Base-by-base conservation (phyloP, 2,888 invertebrate genomes). In the Drosophila flavopinicola region DNA sequence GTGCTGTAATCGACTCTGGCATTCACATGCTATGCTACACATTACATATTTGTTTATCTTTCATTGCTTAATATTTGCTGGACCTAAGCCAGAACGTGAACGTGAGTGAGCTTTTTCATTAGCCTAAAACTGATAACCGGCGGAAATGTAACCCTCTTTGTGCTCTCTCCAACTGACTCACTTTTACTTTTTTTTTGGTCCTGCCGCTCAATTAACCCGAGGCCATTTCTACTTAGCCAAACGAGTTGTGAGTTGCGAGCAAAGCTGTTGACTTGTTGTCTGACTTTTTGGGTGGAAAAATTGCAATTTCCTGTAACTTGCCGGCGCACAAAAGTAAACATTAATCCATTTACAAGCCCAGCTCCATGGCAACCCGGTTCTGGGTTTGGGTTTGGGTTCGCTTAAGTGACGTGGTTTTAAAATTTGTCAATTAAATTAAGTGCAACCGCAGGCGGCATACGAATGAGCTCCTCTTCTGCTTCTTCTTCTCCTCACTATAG, bases 341-440 rank as follows among this genome's bases (percentile, higher is more conserved):
- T 82, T 84, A 88, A 84, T 84, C 84, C 87, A 88, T 87, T 84
- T 85, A 85, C 80, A 85, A 74, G 77, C 39, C 52, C 33, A 51
- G 45, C 54, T 45, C 52, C 61, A 37, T 49, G 56, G 59, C 54
- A 69, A 37, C 32, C 39, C 32, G 4, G 41, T 39, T 42, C 57
- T 57, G 49, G 56, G 53, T 24, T 52, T 61, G 56, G 41, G 42
- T 42, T 59, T 57, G 49, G 56, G 53, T 24, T 52, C 67, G 56
- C 70, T 85, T 75, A 80, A 80, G 82, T 66, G 82, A 85, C 83
- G 85, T 85, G 86, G 87, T 83, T 87, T 83, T 87, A 76, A 83
- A 89, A 88, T 83, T 89, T 90, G 88, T 89, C 90, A 90, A 90
- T 90, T 90, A 90, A 90, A 90, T 90, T 90, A 90, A 90, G 90